Percentiles rank a stretch among this genome's conserved stretches.
Evolutionary conservation across 2,797 vertebrate species (phyloP).

Genomic region (Lophotriccus pileatus): DNA sequence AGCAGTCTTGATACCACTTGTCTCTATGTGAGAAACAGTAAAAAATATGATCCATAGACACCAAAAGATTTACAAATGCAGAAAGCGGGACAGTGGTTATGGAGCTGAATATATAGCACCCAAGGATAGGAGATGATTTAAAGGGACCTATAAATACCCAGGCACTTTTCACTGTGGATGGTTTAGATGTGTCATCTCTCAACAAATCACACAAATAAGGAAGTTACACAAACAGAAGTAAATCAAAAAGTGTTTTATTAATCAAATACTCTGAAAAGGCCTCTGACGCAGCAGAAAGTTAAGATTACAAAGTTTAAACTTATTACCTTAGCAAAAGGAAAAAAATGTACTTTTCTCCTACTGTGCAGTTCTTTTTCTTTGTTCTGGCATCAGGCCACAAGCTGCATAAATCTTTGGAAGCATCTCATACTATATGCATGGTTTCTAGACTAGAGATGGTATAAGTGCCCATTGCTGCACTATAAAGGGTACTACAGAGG

Average conservation of each 20-base stretch:
- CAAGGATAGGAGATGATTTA: not conserved
- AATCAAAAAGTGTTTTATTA: not conserved
- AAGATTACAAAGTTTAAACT: constrained; percentile 1
- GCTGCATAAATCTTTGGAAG: not conserved
- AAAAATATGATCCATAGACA: not conserved
- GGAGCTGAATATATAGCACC: not conserved
- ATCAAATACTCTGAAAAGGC: not conserved
- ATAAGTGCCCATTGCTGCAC: not conserved
- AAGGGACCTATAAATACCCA: not conserved
- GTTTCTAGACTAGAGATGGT: not conserved
- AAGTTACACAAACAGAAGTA: not conserved
- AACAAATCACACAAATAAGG: constrained; percentile 1
- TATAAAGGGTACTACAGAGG: not conserved
- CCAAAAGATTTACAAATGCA: not conserved
- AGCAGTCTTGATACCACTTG: not conserved
- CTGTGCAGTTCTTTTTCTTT: not conserved
- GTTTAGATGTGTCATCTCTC: not conserved
- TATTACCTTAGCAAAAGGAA: not conserved
- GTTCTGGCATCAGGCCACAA: not conserved
- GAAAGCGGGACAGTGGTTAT: not conserved
- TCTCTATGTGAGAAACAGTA: not conserved
- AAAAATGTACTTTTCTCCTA: not conserved
- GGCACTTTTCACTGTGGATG: not conserved
- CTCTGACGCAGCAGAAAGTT: not conserved
- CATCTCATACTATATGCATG: not conserved